Evolutionary conservation across 2,888 invertebrate genomes (phyloP).

Genomic region (Meiosimyza platycephala): DNA sequence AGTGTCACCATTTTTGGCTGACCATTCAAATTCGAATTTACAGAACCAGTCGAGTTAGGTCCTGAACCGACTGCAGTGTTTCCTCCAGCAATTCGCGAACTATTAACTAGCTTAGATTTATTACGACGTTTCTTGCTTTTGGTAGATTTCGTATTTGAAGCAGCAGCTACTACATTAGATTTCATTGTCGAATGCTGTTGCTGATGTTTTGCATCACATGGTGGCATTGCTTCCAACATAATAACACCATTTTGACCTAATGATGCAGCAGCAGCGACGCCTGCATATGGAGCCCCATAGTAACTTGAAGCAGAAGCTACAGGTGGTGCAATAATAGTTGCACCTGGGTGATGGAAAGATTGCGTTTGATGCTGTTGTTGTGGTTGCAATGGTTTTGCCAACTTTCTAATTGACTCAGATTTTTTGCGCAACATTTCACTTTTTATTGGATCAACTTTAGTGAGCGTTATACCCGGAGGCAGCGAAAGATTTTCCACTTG

Average conservation of each 20-base stretch:
- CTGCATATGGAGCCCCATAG: slow-evolving; percentile 50
- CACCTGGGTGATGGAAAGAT: slow-evolving; percentile 48
- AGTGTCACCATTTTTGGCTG: slow-evolving; percentile 79
- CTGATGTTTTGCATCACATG: slow-evolving; percentile 27
- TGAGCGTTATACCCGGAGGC: slow-evolving; percentile 85
- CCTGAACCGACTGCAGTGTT: slow-evolving; percentile 3
- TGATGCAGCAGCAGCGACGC: slow-evolving; percentile 49
- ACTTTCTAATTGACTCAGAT: slow-evolving; percentile 64
- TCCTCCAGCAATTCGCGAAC: slow-evolving; percentile 31
- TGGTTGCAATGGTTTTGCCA: slow-evolving; percentile 58
- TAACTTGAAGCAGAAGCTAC: slow-evolving; percentile 48
- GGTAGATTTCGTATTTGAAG: slow-evolving; percentile 55
- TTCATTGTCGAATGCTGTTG: slow-evolving; percentile 16
- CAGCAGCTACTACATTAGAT: slow-evolving; percentile 48
- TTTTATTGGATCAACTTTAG: slow-evolving; percentile 74
- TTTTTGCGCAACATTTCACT: slow-evolving; percentile 64
- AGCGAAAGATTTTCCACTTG: slow-evolving; percentile 74
- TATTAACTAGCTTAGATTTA: slow-evolving; percentile 56
- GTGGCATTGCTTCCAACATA: slow-evolving; percentile 64
- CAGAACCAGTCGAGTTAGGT: slow-evolving; percentile 45
- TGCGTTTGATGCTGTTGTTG: slow-evolving; percentile 44
- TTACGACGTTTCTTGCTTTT: slow-evolving; percentile 61
- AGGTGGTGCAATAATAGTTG: slow-evolving; percentile 52
- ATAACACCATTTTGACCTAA: slow-evolving; percentile 60
- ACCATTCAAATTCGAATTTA: slow-evolving; percentile 8